phyloP scores from a whole-genome alignment of 1,140 invertebrate species.

The Aphidius gifuensis region DNA sequence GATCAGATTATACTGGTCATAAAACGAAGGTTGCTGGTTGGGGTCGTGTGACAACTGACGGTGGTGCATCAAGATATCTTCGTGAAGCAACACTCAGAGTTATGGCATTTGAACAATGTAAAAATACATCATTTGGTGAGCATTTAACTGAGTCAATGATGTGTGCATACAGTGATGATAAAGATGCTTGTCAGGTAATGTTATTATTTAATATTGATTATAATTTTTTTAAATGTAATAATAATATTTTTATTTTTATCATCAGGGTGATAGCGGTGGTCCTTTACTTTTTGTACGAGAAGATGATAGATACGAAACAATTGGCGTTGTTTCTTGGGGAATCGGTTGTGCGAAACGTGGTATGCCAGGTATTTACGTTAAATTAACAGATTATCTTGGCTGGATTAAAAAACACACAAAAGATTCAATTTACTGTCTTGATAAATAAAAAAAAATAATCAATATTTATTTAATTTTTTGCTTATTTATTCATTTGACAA shows the following conservation, averaged over 20 bases:
- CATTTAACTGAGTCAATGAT: conserved; percentile 55
- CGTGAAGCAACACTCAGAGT: conserved; percentile 56
- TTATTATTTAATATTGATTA: conserved; percentile 12
- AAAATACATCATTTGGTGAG: conserved; percentile 45
- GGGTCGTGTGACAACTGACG: conserved; percentile 57
- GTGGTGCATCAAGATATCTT: conserved; percentile 54
- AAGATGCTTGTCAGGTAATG: conserved; percentile 62
- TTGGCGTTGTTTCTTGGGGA: conserved; percentile 58
- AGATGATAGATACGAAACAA: conserved; percentile 46
- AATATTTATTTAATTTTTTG: too few species aligned
- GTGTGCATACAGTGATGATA: conserved; percentile 55
- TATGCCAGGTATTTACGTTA: conserved; percentile 61
- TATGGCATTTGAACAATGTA: conserved; percentile 45
- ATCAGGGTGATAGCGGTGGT: conserved; percentile 66
- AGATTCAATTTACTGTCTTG: conserved; percentile 43
- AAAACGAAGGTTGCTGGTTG: conserved; percentile 63
- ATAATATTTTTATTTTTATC: not conserved
- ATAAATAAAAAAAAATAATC: conserved; percentile 14
- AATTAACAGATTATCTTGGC: conserved; percentile 57
- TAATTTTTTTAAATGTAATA: conserved; percentile 2
- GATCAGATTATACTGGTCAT: conserved; percentile 53
- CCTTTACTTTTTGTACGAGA: conserved; percentile 49
- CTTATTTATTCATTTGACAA: too few species aligned
- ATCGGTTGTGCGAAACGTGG: conserved; percentile 59
- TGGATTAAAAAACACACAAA: conserved; percentile 56